Evolutionary conservation across 2,797 vertebrate species (phyloP), one percentile per base, ranked within the genome.

Genomic region (Periophthalmus magnuspinnatus): DNA sequence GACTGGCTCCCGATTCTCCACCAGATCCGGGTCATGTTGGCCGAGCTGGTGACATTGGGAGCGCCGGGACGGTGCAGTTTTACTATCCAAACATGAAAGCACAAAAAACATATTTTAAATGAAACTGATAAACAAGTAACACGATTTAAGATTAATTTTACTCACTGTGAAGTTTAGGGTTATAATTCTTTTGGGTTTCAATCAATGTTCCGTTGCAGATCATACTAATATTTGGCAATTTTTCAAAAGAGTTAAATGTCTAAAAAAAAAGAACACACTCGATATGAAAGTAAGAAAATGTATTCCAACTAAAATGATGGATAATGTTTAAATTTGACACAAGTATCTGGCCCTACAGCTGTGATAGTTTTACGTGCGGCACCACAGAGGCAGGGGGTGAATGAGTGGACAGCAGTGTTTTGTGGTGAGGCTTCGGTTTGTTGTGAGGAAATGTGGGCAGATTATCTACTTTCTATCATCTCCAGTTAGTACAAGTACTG

Each of bases 41-140:
- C 65, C 1, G 36, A 74, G 22, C 48, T 65, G 67, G 0, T 81
- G 70, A 93, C 50, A 1, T 16, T 70, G 2, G 87, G 89, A 56
- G 24, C 57, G 2, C 62, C 70, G 21, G 91, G 92, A 48, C 90
- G 83, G 60, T 84, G 75, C 80, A 92, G 71, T 79, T 92, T 90
- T 62, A 94, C 93, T 94, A 81, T 33, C 21, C 19, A 62, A 45
- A 62, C 19, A 62, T 6, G 24, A 14, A 28, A 24, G 5, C 13
- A 28, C 19, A 41, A 62, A 5, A 41, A 8, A 1, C 19, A 34
- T 11, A 41, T 6, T 38, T 38, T 13, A 34, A 17, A 17, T 7
- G 2, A 45, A 63, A 63, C 24, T 60, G 14, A 57, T 24, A 55
- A 32, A 34, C 19, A 6, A 59, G 5, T 5, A 65, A 21, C 63